These are phyloP conservation scores for Oikopleura albicans DNA, from an alignment of 23 tunicate species.

Conservation along the genomic window DNA sequence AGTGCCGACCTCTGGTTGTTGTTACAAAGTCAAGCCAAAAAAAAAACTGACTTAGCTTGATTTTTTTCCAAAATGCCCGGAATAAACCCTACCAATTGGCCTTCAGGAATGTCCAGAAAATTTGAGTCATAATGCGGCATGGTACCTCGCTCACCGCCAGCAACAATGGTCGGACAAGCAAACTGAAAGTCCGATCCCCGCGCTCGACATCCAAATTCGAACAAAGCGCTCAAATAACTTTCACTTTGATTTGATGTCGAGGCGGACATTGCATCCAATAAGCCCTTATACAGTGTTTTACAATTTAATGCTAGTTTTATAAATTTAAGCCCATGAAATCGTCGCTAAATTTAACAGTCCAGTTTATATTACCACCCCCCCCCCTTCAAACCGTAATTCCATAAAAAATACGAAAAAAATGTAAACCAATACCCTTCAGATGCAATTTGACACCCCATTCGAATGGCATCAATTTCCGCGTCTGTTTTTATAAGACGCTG, in stretches of 20 bases:
- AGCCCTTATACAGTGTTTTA: background rate
- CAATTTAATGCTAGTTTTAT: background rate
- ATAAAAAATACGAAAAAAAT: too few species aligned
- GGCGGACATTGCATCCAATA: background rate
- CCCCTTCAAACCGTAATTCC: too few species aligned
- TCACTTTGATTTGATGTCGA: background rate
- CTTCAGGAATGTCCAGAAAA: background rate
- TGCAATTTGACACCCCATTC: background rate
- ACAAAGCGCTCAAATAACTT: background rate
- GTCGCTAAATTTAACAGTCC: too few species aligned
- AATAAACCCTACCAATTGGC: too few species aligned
- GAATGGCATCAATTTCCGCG: background rate
- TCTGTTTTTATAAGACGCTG: background rate
- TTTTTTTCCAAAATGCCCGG: too few species aligned
- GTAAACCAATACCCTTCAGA: background rate
- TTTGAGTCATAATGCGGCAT: background rate
- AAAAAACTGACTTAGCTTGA: too few species aligned
- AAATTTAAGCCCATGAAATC: too few species aligned
- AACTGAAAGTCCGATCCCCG: background rate
- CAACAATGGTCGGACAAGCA: background rate
- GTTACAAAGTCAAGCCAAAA: too few species aligned
- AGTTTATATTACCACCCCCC: too few species aligned
- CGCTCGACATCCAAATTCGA: constrained; percentile 6
- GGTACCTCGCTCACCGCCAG: background rate
- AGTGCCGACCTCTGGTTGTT: too few species aligned